Base-by-base conservation (phyloP, 2,888 invertebrate genomes). In the Apomyelois bistriatella region DNA sequence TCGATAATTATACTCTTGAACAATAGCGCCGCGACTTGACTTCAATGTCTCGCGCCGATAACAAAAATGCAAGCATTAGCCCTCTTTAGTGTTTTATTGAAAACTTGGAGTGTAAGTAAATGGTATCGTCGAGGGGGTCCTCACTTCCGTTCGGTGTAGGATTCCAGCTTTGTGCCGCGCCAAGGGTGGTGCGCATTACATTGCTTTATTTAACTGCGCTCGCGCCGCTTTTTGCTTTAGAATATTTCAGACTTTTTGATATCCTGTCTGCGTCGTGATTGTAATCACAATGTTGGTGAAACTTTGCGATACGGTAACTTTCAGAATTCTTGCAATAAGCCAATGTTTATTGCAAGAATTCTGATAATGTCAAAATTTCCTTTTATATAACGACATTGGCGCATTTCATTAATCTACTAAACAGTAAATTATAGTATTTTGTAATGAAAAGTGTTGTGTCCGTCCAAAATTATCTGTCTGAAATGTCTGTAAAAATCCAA, bases 1-100 rank as follows among this genome's bases (percentile, higher is more conserved):
- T 79, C 73, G 75, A 82, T 89, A 90, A 90, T 90, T 90, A 89
- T 81, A 83, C 74, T 74, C 69, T 74, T 73, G 85, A 90, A 90
- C 90, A 90, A 90, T 82, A 72, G 60, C 68, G 69, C 65, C 79
- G 79, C 78, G 76, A 82, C 74, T 79, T 84, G 85, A 87, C 84
- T 88, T 87, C 80, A 83, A 85, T 84, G 79, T 72, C 64, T 63
- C 64, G 74, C 63, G 74, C 70, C 78, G 77, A 78, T 76, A 81
- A 79, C 77, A 79, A 76, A 82, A 82, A 76, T 78, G 70, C 70
- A 67, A 70, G 72, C 74, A 78, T 80, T 80, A 79, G 84, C 81
- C 81, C 85, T 84, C 83, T 76, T 79, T 70, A 70, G 65, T 57
- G 66, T 72, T 68, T 62, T 61, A 59, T 61, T 65, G 66, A 61